Evolutionary conservation across 2,888 invertebrate species (phyloP).

Genomic region (Spodoptera picta): DNA sequence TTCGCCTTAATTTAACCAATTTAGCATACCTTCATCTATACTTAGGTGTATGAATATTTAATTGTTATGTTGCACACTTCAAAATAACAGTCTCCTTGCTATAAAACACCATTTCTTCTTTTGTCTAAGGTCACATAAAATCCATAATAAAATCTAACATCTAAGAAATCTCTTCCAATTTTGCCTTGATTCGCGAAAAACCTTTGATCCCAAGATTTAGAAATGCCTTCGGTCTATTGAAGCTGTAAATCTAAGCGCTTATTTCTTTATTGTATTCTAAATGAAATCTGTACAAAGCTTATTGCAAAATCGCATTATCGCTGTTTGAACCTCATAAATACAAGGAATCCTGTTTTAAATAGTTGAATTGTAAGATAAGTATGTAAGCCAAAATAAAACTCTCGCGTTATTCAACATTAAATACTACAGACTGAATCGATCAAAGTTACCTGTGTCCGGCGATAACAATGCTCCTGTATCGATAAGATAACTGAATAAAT

Average conservation of each 20-base stretch:
- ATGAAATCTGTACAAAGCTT: conserved; percentile 17
- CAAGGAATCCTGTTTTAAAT: not conserved
- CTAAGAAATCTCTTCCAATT: conserved; percentile 7
- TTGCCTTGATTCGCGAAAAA: conserved; percentile 9
- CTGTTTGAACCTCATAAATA: conserved; percentile 4
- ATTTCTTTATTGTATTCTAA: conserved; percentile 24
- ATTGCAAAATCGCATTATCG: conserved; percentile 3
- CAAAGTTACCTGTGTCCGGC: conserved; percentile 17
- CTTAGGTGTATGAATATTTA: conserved; percentile 28
- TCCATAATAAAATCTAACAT: no score
- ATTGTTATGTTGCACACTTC: conserved; percentile 12
- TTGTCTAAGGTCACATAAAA: no score
- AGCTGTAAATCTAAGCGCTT: conserved; percentile 21
- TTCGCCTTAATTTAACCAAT: conserved; percentile 68
- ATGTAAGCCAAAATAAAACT: no score
- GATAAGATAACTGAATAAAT: conserved; percentile 51
- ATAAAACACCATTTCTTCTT: no score
- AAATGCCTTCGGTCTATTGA: conserved; percentile 21
- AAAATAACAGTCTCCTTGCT: no score
- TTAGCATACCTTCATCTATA: conserved; percentile 55
- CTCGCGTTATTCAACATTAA: conserved; percentile 7
- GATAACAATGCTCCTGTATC: conserved; percentile 29
- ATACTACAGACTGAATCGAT: conserved; percentile 17
- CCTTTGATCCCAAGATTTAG: conserved; percentile 32
- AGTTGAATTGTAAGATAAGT: not conserved